Conservation (phyloP, 2,113 vertebrate genomes). For the Empidonax alnorum region DNA sequence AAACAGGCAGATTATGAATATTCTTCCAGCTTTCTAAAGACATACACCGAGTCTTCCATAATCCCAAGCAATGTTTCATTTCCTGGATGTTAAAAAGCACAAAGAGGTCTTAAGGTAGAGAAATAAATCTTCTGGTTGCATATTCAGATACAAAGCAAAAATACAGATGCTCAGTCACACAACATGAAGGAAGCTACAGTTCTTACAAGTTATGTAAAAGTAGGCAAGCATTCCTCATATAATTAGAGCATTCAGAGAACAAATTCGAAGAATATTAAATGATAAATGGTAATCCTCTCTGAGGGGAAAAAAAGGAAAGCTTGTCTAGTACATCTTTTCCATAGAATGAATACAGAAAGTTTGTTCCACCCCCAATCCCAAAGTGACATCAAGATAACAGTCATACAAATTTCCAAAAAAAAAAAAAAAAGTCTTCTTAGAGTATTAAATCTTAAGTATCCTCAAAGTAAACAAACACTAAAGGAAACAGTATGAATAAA, state of each 20-base stretch:
- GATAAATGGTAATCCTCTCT: neutral
- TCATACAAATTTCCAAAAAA: neutral
- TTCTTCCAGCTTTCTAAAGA: neutral
- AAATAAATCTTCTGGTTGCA: neutral
- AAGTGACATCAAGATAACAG: neutral
- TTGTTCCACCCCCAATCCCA: neutral
- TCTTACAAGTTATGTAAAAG: neutral
- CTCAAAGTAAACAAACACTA: neutral
- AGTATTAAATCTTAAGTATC: conserved; percentile 3
- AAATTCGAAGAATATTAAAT: neutral
- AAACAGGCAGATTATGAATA: neutral
- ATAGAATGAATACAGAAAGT: neutral
- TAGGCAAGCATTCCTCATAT: neutral
- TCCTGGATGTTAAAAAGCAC: neutral
- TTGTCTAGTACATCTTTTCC: neutral
- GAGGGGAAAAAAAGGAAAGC: neutral
- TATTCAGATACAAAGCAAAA: neutral
- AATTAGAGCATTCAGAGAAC: neutral
- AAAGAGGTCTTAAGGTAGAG: neutral
- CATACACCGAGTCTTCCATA: neutral
- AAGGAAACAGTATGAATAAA: neutral
- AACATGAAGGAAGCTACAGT: neutral
- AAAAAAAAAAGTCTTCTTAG: neutral
- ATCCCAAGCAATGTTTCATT: neutral
- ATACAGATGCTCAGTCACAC: neutral